Conservation (phyloP, 2,888 invertebrate species). For the Xestoiulus laeticollis region DNA sequence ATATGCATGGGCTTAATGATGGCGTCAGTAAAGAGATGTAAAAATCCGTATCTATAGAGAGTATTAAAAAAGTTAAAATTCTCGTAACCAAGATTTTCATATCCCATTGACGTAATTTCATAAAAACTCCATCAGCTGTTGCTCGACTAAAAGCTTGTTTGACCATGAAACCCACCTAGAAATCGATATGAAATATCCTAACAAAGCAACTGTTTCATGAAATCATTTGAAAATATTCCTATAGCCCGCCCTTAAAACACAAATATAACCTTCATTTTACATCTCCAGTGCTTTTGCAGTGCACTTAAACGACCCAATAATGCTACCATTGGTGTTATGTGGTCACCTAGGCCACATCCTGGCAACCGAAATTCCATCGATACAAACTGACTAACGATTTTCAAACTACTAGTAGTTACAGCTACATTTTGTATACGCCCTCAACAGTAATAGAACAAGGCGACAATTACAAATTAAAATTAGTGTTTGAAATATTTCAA, state of each 20-base stretch:
- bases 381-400: neutral
- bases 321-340: neutral
- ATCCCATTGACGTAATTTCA: neutral
- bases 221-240: neutral
- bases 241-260: neutral
- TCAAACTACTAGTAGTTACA: neutral
- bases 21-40: neutral
- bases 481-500: neutral
- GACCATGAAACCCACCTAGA: neutral
- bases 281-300: neutral
- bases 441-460: neutral
- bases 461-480: neutral
- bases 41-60: neutral
- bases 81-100: neutral
- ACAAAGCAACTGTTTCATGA: neutral
- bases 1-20: neutral
- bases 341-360: slow-evolving; percentile 44
- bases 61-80: neutral
- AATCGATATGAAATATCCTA: neutral
- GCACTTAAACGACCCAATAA: slow-evolving; percentile 5
- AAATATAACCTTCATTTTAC: neutral
- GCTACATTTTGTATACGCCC: neutral
- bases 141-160: neutral
- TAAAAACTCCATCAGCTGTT: slow-evolving; percentile 3
- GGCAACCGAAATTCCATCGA: slow-evolving; percentile 27